Percentiles rank a stretch among this genome's conserved stretches.
These are phyloP conservation scores for Lates calcarifer DNA, from an alignment of 2,113 vertebrate genomes.

Conservation along the genomic window DNA sequence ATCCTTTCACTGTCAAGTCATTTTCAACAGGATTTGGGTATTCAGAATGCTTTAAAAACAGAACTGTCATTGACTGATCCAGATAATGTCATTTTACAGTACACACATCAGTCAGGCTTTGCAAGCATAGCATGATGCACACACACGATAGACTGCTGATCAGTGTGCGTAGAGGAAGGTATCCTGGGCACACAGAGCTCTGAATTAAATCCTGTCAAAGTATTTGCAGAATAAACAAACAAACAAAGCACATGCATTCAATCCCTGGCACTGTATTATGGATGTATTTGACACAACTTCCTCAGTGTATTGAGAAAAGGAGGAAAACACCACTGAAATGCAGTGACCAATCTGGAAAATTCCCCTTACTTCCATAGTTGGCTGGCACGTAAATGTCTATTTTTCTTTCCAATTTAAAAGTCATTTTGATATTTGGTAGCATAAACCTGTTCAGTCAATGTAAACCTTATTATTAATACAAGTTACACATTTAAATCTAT, in stretches of 20 bases:
- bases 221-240: too few species aligned
- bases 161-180: not conserved
- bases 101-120: constrained; percentile 12
- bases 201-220: not conserved
- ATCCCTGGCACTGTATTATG: not conserved
- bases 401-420: not conserved
- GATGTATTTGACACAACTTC: not conserved
- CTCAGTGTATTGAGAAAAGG: constrained; percentile 14
- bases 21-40: not conserved
- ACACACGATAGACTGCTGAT: not conserved
- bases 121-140: not conserved
- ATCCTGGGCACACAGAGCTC: not conserved
- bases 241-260: not conserved
- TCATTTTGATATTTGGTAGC: not conserved
- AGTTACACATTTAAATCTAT: not conserved
- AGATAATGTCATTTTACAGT: not conserved
- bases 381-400: not conserved
- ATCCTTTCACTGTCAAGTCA: not conserved
- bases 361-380: not conserved
- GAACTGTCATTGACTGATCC: not conserved
- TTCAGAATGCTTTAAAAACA: constrained; percentile 5
- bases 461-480: not conserved
- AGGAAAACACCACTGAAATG: not conserved
- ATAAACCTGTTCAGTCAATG: not conserved
- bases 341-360: constrained; percentile 13